phyloP scores from a whole-genome alignment of 1,140 invertebrate genomes.

The Heliconius congener region DNA sequence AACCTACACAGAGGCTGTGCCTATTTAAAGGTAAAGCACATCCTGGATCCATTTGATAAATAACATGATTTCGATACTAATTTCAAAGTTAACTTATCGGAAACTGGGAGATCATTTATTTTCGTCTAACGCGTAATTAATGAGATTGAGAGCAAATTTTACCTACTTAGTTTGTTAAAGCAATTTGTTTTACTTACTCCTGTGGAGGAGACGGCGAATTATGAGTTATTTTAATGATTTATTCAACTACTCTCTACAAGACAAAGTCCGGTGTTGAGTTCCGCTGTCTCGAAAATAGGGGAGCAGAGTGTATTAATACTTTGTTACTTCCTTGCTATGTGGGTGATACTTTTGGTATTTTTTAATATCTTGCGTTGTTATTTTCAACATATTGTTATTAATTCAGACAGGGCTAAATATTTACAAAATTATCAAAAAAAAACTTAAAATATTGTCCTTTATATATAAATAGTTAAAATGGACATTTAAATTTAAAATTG shows the following conservation, averaged over 20 bases:
- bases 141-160: neutral
- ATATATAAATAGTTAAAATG: too few relatives aligned
- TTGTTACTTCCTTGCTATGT: too few relatives aligned
- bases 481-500: neutral
- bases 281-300: too few relatives aligned
- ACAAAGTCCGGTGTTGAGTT: too few relatives aligned
- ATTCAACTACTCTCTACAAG: neutral
- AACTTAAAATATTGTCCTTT: too few relatives aligned
- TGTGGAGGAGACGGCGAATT: neutral
- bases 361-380: too few relatives aligned
- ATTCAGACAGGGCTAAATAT: too few relatives aligned
- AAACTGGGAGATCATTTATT: slow-evolving; percentile 12
- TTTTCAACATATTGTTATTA: too few relatives aligned
- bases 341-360: too few relatives aligned
- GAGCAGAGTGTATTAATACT: too few relatives aligned
- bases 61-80: slow-evolving; percentile 12
- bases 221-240: slow-evolving; percentile 13
- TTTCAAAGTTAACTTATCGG: slow-evolving; percentile 4
- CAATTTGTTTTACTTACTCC: neutral
- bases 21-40: too few relatives aligned
- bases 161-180: neutral
- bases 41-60: neutral
- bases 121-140: slow-evolving; percentile 19
- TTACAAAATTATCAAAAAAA: too few relatives aligned
- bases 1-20: neutral